Evolutionary conservation across 2,797 vertebrate genomes (phyloP).

Genomic region (Enteromius anoplus): DNA sequence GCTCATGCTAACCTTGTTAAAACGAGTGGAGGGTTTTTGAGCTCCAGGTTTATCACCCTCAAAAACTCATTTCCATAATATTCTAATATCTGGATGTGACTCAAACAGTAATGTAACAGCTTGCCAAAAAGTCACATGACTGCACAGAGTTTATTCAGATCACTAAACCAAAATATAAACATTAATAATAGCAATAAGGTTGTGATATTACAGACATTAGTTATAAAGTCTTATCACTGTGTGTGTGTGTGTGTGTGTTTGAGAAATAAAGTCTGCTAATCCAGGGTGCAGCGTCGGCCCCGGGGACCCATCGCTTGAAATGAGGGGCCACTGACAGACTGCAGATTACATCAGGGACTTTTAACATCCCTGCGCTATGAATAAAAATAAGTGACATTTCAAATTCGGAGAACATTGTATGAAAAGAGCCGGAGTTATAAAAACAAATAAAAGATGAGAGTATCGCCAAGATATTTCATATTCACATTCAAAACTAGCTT

Average conservation of each 20-base stretch:
- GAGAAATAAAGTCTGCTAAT: background rate
- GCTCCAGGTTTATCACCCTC: background rate
- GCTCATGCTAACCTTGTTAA: background rate
- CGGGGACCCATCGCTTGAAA: background rate
- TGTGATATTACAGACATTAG: constrained; percentile 3
- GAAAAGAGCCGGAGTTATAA: background rate
- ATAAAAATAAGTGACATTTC: constrained; percentile 11
- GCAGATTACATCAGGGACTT: constrained; percentile 5
- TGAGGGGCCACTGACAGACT: background rate
- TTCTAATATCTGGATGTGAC: background rate
- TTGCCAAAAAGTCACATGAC: background rate
- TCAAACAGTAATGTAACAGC: background rate
- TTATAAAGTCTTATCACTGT: background rate
- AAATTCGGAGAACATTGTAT: background rate
- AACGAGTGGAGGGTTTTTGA: background rate
- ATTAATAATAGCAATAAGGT: background rate
- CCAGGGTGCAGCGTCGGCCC: background rate
- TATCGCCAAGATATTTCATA: background rate
- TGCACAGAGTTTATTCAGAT: background rate
- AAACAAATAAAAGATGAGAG: background rate
- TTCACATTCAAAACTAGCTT: background rate
- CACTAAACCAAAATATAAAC: background rate
- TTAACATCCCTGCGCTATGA: background rate
- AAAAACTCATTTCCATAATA: background rate
- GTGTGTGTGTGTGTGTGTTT: background rate